Percentiles rank a stretch among this genome's conserved stretches.
phyloP scores from a whole-genome alignment of 1,140 invertebrate genomes.

The Pachypeltis micranthus region DNA sequence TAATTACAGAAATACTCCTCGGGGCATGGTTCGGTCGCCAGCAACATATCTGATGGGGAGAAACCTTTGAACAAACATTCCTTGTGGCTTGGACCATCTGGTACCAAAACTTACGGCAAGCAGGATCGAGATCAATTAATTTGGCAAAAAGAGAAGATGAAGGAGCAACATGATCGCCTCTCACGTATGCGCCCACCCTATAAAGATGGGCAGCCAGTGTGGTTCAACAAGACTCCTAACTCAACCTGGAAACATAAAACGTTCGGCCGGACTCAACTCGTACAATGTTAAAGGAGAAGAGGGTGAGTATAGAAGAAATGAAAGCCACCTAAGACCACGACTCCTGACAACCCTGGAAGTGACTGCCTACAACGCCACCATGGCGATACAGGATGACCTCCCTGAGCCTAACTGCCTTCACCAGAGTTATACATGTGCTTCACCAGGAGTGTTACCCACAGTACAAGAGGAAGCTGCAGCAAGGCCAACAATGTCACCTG shows the following conservation, averaged over 20 bases:
- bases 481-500: neutral
- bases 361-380: neutral
- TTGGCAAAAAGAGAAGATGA: neutral
- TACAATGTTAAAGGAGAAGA: neutral
- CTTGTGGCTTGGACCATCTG: neutral
- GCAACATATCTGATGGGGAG: constrained; percentile 4
- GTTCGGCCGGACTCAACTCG: neutral
- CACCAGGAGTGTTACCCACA: neutral
- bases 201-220: neutral
- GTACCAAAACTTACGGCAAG: neutral
- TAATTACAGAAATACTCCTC: neutral
- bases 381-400: neutral
- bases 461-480: neutral
- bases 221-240: neutral
- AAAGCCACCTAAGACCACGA: neutral
- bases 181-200: neutral
- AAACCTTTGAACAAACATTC: constrained; percentile 5
- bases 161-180: neutral
- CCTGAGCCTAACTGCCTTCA: neutral
- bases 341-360: neutral
- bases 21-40: neutral
- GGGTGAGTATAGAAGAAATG: neutral
- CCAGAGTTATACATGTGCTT: neutral
- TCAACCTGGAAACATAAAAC: neutral
- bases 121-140: neutral